These are phyloP conservation scores for Ophion ventricosus DNA, from an alignment of 2,888 invertebrate species.

Conservation along the genomic window DNA sequence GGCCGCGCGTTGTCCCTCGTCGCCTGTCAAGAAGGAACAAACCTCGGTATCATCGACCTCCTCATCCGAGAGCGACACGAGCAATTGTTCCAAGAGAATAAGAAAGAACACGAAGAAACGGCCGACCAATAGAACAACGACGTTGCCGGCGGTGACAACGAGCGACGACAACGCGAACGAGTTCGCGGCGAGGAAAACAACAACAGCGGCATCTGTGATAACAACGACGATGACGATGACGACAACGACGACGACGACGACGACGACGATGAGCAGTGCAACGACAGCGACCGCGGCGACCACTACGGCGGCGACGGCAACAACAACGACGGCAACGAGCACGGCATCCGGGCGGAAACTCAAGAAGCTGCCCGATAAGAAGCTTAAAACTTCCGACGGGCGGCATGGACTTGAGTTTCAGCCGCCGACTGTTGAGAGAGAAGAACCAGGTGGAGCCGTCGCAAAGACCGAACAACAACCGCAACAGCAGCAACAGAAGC, in stretches of 20 bases:
- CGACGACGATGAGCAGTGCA: constrained; percentile 73
- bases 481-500: constrained; percentile 54
- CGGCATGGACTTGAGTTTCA: constrained; percentile 89
- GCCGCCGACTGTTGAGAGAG: constrained; percentile 90
- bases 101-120: constrained; percentile 65
- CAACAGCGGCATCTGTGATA: constrained; percentile 63
- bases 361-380: constrained; percentile 90
- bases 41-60: constrained; percentile 75
- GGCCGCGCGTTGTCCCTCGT: constrained; percentile 62
- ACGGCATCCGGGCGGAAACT: constrained; percentile 82
- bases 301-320: constrained; percentile 68
- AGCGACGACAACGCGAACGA: constrained; percentile 62
- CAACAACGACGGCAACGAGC: constrained; percentile 75
- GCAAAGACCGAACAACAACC: constrained; percentile 74
- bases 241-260: constrained; percentile 67
- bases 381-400: constrained; percentile 93
- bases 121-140: constrained; percentile 62
- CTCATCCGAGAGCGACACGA: constrained; percentile 80
- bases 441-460: constrained; percentile 86
- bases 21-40: constrained; percentile 72
- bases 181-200: constrained; percentile 74
- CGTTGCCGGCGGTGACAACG: constrained; percentile 50
- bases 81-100: constrained; percentile 71
- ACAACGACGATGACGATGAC: constrained; percentile 61
- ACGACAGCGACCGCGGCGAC: constrained; percentile 47